Base-by-base conservation (phyloP, 2,888 invertebrate genomes). In the Brenthis ino region DNA sequence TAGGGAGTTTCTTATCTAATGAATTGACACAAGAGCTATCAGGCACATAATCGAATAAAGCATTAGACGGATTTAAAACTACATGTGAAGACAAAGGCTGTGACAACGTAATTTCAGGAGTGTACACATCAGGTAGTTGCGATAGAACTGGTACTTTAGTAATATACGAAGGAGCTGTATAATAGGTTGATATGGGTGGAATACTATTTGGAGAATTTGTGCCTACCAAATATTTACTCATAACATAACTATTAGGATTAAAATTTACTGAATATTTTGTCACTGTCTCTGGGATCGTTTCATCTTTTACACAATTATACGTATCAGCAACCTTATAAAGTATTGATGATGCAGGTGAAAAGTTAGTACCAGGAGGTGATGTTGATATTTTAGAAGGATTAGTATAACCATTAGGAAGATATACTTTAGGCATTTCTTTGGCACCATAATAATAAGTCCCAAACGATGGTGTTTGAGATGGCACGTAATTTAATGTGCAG, bases 121-220 rank as follows among this genome's bases (percentile, higher is more conserved):
- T 24, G 20, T 55, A 64, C 12, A 58, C 37, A 0, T 48, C 60
- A 16, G 66, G 55, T 20, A 60, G 6, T 58, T 67, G 60, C 2
- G 47, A 8, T 6, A 54, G 8, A 28, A 16, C 24, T 51, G 57
- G 14, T 48, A 12, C 48, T 20, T 53, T 13, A 20, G 4, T 37
- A 16, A 3, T 11, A 43, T 37, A 14, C 5, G 37, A 8, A 24
- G 51, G 53, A 8, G 43, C 1, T 60, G 50, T 3, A 48, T 58
- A 50, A 6, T 28, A 63, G 20, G 20, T 37, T 8, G 53, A 20
- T 37, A 37, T 6, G 20, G 51, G 16, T 20, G 37, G 43, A 43
- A 53, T 16, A 43, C 1, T 20, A 8, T 37, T 63, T 54, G 20
- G 24, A 63, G 43, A 4, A 20, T 53, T 14, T 43, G 20, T 6